These are phyloP conservation scores for Idaea biselata DNA, from an alignment of 2,888 invertebrate species.

Conservation along the genomic window DNA sequence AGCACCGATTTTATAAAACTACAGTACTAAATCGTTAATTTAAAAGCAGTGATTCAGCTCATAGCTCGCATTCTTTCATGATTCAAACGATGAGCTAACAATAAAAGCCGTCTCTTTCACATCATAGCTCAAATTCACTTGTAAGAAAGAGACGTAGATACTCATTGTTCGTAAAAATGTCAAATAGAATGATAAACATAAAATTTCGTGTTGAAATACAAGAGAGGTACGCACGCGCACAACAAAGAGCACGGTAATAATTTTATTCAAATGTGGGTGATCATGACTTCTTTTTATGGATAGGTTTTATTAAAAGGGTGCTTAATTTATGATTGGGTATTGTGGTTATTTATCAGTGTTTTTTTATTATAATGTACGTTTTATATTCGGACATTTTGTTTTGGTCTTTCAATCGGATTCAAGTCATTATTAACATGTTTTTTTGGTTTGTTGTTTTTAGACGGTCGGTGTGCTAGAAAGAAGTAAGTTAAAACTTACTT, in stretches of 20 bases:
- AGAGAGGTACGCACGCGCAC: conserved; percentile 55
- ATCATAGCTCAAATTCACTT: conserved; percentile 33
- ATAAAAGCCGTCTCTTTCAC: conserved; percentile 55
- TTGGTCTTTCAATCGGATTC: conserved; percentile 6
- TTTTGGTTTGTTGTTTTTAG: background rate
- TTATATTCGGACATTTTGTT: conserved; percentile 25
- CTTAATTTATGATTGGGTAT: conserved; percentile 48
- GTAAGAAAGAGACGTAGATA: conserved; percentile 48
- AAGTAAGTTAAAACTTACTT: background rate
- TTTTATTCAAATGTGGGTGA: conserved; percentile 63
- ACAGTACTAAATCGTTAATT: background rate
- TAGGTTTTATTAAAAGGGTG: conserved; percentile 45
- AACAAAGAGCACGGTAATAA: conserved; percentile 58
- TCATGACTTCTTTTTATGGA: conserved; percentile 46
- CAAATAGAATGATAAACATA: conserved; percentile 79
- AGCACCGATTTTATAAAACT: background rate
- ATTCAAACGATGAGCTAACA: conserved; percentile 56
- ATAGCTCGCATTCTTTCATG: conserved; percentile 57
- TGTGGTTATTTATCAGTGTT: conserved; percentile 39
- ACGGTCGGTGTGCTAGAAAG: background rate
- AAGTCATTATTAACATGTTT: background rate
- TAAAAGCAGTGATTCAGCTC: conserved; percentile 64
- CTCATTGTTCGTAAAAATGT: conserved; percentile 76
- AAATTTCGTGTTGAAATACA: conserved; percentile 71
- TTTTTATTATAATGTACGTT: conserved; percentile 23